Conservation (phyloP, 2,888 invertebrate genomes). For the Eulithis prunata region DNA sequence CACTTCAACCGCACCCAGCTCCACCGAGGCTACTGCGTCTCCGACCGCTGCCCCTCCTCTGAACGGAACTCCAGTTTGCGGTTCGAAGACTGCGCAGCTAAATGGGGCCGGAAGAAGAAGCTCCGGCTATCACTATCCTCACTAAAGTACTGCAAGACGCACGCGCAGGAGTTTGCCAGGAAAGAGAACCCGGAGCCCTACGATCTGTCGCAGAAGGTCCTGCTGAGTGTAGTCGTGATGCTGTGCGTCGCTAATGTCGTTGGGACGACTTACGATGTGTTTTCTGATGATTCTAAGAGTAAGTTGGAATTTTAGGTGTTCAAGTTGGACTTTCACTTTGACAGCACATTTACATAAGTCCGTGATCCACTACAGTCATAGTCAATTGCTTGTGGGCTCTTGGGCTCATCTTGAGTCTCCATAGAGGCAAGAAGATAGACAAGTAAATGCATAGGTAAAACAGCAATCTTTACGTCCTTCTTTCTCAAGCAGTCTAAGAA, state of each 20-base stretch:
- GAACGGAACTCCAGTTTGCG: constrained; percentile 52
- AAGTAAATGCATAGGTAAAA: too few relatives aligned
- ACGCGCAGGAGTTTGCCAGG: constrained; percentile 47
- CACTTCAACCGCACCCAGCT: constrained; percentile 65
- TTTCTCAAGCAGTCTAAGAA: too few relatives aligned
- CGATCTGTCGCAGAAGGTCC: constrained; percentile 47
- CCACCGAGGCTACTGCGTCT: constrained; percentile 71
- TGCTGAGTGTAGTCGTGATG: constrained; percentile 44
- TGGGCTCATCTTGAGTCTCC: too few relatives aligned
- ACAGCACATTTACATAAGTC: not conserved
- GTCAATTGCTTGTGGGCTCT: too few relatives aligned
- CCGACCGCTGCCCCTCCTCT: constrained; percentile 56
- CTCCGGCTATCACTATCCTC: constrained; percentile 46
- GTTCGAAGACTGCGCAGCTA: constrained; percentile 60
- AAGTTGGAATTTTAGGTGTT: constrained; percentile 28
- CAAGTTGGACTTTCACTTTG: not conserved
- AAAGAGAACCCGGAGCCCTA: constrained; percentile 40
- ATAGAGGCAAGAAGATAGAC: too few relatives aligned
- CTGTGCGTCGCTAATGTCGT: constrained; percentile 50
- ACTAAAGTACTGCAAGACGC: constrained; percentile 57
- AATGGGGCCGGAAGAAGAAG: constrained; percentile 48
- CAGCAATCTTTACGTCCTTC: too few relatives aligned
- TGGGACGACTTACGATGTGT: constrained; percentile 58
- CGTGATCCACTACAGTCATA: too few relatives aligned
- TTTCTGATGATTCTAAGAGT: constrained; percentile 53